phyloP scores from a whole-genome alignment of 2,797 vertebrate genomes.

The Acomys russatus region DNA sequence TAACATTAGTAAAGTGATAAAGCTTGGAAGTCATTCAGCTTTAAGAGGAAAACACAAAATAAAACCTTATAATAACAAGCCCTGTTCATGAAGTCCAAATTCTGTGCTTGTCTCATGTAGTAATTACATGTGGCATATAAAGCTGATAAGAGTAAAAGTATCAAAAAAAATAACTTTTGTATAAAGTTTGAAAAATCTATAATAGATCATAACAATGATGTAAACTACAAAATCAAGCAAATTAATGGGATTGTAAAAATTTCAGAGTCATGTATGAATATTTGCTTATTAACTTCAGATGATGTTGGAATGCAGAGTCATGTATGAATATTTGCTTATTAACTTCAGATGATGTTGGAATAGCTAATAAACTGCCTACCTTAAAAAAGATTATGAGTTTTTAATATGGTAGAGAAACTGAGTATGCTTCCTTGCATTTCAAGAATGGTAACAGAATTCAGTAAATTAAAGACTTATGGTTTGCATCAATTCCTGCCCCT shows the following conservation, averaged over 20 bases:
- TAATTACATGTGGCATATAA: background rate
- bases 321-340: background rate
- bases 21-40: background rate
- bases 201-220: background rate
- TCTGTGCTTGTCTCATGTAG: background rate
- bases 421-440: background rate
- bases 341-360: background rate
- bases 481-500: background rate
- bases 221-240: background rate
- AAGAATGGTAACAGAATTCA: background rate
- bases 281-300: background rate
- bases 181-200: background rate
- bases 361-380: background rate
- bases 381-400: background rate
- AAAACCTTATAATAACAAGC: background rate
- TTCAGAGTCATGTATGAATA: background rate
- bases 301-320: background rate
- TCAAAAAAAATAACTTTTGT: background rate
- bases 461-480: background rate
- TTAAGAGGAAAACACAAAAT: constrained; percentile 23
- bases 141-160: background rate
- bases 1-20: background rate
- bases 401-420: background rate
- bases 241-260: background rate
- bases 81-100: background rate